Evolutionary conservation across 1,140 invertebrate genomes (phyloP).

Genomic region (Tyrophagus putrescentiae): DNA sequence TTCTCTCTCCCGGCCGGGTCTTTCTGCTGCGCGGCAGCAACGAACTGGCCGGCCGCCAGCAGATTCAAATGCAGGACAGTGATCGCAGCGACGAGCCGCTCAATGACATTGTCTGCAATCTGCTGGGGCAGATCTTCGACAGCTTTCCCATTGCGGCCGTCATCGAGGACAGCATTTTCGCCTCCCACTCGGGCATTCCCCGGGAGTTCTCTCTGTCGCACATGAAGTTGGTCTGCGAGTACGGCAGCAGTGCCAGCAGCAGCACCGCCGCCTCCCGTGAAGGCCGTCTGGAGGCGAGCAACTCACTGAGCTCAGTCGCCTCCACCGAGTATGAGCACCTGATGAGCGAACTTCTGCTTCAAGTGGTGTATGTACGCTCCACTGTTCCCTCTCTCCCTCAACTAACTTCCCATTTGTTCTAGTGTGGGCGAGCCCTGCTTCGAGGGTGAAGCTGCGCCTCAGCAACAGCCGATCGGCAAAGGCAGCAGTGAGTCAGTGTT

Average conservation of each 20-base stretch:
- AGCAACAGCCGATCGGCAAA: neutral
- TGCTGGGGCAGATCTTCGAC: neutral
- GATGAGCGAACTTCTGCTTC: neutral
- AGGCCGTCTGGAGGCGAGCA: neutral
- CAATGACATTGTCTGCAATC: conserved; percentile 1
- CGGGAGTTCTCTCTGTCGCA: neutral
- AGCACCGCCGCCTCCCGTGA: neutral
- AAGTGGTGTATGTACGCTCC: conserved; percentile 1
- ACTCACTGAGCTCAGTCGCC: neutral
- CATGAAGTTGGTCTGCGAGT: neutral
- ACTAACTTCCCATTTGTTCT: neutral
- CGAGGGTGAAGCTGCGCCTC: neutral
- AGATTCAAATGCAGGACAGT: conserved; percentile 7
- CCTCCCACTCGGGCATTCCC: conserved; percentile 5
- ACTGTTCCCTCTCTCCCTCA: neutral
- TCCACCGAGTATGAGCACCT: neutral
- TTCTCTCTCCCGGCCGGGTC: conserved; percentile 43
- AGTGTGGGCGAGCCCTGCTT: neutral
- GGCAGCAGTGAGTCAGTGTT: neutral
- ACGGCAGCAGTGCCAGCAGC: neutral
- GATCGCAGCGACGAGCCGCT: neutral
- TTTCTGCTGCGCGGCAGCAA: conserved; percentile 46
- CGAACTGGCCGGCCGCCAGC: conserved; percentile 35
- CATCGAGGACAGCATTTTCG: neutral
- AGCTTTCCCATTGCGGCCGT: conserved; percentile 4